Evolutionary conservation across 1,140 invertebrate species (phyloP).

Genomic region (Drosophila guanche): DNA sequence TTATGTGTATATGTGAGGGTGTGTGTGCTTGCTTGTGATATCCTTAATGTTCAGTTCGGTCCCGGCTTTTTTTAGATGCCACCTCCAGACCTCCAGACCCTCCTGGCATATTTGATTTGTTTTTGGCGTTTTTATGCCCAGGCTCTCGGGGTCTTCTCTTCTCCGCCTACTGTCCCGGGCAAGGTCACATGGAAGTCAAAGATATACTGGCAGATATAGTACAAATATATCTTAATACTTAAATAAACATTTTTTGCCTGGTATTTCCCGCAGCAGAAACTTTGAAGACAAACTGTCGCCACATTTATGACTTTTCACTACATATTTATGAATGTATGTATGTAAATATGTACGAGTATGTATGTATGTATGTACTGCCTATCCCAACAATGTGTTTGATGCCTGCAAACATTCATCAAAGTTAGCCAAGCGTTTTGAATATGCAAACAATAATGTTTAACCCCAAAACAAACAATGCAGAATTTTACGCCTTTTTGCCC

Average conservation of each 20-base stretch:
- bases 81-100: conserved; percentile 31
- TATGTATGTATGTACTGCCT: conserved; percentile 4
- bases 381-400: conserved; percentile 33
- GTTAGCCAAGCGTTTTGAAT: conserved; percentile 25
- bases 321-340: too few species aligned
- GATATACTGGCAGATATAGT: conserved; percentile 23
- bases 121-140: conserved; percentile 39
- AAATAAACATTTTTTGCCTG: conserved; percentile 9
- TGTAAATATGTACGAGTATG: too few species aligned
- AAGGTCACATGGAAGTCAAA: conserved; percentile 73
- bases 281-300: conserved; percentile 21
- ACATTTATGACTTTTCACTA: conserved; percentile 12
- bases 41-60: conserved; percentile 54
- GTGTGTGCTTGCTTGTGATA: conserved; percentile 31
- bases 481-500: background rate
- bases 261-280: conserved; percentile 9
- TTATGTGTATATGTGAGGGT: conserved; percentile 5
- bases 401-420: background rate
- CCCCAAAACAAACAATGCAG: conserved; percentile 17
- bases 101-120: conserved; percentile 38
- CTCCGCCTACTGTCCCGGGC: conserved; percentile 12
- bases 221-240: too few species aligned
- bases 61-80: conserved; percentile 59
- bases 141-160: background rate
- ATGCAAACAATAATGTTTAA: conserved; percentile 39